phyloP scores from a whole-genome alignment of 30 jellyfish, hydroid and myxozoan genomes.

The Cassiopea xamachana region DNA sequence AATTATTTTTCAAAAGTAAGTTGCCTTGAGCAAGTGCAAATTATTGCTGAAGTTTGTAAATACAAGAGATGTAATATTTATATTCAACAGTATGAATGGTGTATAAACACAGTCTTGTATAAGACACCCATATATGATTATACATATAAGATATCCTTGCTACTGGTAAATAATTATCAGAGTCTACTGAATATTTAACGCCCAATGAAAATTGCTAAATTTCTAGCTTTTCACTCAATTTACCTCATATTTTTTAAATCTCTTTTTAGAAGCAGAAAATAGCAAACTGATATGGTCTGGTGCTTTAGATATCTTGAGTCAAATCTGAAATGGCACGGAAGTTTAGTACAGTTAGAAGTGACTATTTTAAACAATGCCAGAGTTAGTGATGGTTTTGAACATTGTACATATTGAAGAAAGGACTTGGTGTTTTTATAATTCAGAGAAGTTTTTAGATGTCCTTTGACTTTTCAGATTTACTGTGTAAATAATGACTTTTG shows the following conservation, averaged over 20 bases:
- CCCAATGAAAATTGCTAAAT: too few species aligned
- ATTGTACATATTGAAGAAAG: background rate
- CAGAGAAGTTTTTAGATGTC: background rate
- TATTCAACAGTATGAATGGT: too few species aligned
- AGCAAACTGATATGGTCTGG: background rate
- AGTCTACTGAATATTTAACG: too few species aligned
- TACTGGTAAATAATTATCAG: too few species aligned
- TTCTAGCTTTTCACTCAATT: background rate
- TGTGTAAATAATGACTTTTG: background rate
- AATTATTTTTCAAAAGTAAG: too few species aligned
- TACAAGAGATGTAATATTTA: too few species aligned
- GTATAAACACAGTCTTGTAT: too few species aligned
- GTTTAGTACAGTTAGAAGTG: too few species aligned
- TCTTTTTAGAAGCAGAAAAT: slow-evolving; percentile 1
- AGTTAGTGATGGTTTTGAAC: background rate
- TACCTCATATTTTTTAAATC: background rate
- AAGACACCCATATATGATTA: too few species aligned
- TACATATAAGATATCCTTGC: too few species aligned
- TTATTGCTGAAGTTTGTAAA: too few species aligned
- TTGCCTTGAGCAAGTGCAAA: too few species aligned
- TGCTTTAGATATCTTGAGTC: background rate
- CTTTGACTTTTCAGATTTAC: background rate
- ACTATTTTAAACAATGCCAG: background rate
- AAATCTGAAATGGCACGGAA: background rate
- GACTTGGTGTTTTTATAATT: background rate